These are phyloP conservation scores for Ephialtes manifestator DNA, from an alignment of 2,888 invertebrate species.

Conservation along the genomic window DNA sequence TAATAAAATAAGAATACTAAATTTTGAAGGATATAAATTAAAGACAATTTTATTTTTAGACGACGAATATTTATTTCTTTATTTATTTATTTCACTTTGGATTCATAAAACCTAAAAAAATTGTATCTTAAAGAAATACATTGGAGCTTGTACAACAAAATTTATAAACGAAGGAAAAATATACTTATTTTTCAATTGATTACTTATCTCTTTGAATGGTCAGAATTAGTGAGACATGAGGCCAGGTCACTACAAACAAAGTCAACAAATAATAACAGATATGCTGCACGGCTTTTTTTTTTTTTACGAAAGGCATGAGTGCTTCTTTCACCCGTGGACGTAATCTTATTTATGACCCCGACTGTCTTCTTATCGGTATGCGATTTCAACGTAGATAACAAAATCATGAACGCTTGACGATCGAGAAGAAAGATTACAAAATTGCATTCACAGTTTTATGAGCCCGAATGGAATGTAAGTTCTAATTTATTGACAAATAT, in stretches of 20 bases:
- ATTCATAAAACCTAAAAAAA: neutral
- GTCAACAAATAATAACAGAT: neutral
- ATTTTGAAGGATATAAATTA: too few species aligned
- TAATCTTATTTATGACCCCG: constrained; percentile 22
- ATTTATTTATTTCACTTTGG: too few species aligned
- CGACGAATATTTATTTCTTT: too few species aligned
- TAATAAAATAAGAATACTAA: too few species aligned
- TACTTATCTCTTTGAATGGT: neutral
- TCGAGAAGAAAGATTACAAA: neutral
- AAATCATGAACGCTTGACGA: neutral
- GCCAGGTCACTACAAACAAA: neutral
- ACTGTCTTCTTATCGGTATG: neutral
- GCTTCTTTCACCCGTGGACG: neutral
- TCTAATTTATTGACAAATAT: neutral
- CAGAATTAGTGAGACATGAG: neutral
- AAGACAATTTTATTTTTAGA: too few species aligned
- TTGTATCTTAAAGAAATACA: neutral
- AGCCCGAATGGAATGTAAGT: neutral
- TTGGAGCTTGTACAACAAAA: too few species aligned
- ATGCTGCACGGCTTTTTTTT: neutral
- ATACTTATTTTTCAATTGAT: neutral
- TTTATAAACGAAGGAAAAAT: too few species aligned
- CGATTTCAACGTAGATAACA: constrained; percentile 8
- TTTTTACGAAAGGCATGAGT: neutral
- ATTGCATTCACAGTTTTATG: neutral